Percentiles rank a stretch among this genome's conserved stretches.
phyloP scores from a whole-genome alignment of 1,140 invertebrate species.

The Euwallacea similis region DNA sequence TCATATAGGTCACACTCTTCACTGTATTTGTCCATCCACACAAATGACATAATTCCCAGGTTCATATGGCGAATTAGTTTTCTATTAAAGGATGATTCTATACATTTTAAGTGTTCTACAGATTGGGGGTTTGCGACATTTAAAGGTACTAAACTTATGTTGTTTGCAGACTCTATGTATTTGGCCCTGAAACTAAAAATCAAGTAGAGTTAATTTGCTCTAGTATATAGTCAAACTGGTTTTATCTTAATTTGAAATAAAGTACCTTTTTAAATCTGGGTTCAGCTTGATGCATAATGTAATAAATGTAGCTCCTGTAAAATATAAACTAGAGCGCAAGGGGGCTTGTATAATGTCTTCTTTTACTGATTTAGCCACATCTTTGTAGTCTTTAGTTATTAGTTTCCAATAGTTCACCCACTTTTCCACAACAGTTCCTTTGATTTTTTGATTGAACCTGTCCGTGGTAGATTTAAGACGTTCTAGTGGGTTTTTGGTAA shows the following conservation, averaged over 20 bases:
- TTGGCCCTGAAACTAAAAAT: constrained; percentile 53
- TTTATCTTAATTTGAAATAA: constrained; percentile 2
- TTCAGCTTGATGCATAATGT: constrained; percentile 60
- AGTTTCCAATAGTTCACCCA: constrained; percentile 67
- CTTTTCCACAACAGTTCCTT: constrained; percentile 66
- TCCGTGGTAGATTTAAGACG: constrained; percentile 32
- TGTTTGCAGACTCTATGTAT: constrained; percentile 61
- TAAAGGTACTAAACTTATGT: constrained; percentile 67
- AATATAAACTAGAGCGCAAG: constrained; percentile 57
- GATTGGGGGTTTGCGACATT: constrained; percentile 67
- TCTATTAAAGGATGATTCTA: constrained; percentile 68
- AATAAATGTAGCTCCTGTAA: constrained; percentile 54
- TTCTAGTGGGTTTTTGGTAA: constrained; percentile 1
- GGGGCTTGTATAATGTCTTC: constrained; percentile 62
- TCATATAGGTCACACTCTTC: constrained; percentile 68
- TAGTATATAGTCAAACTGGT: neutral
- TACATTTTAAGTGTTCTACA: constrained; percentile 63
- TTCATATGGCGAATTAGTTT: constrained; percentile 65
- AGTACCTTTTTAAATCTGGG: constrained; percentile 61
- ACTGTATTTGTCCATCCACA: constrained; percentile 73
- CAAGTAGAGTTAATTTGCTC: constrained; percentile 8
- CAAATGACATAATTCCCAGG: constrained; percentile 71
- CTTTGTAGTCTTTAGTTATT: constrained; percentile 62
- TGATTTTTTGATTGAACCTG: constrained; percentile 48
- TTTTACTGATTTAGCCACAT: constrained; percentile 60